Conservation (phyloP, 2,797 vertebrate genomes). For the Falco berigora region DNA sequence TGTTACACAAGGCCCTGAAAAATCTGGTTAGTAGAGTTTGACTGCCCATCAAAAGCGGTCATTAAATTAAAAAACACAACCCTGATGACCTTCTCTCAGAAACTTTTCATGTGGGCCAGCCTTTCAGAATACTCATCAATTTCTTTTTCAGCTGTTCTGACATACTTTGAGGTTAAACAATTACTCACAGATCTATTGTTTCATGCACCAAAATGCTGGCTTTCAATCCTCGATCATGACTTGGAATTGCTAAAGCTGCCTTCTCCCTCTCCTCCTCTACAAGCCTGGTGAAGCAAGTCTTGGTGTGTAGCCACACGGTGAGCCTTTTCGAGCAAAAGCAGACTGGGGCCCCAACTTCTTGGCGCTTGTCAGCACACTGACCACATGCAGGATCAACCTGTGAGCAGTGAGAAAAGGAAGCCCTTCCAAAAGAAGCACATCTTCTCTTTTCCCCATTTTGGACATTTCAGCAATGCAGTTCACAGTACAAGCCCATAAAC, state of each 20-base stretch:
- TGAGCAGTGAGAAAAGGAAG: accelerated
- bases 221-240: neutral
- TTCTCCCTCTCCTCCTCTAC: neutral
- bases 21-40: neutral
- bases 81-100: neutral
- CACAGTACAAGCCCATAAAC: accelerated
- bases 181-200: neutral
- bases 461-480: neutral
- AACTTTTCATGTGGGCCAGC: accelerated
- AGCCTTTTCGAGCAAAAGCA: neutral
- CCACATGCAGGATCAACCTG: accelerated
- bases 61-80: neutral
- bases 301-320: neutral
- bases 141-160: neutral
- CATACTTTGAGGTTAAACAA: neutral
- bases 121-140: neutral
- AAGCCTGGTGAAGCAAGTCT: neutral
- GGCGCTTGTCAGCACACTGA: accelerated
- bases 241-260: neutral
- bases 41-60: neutral
- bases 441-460: neutral
- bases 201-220: neutral
- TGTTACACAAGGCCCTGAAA: neutral
- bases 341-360: accelerated
- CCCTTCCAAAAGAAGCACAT: neutral